Percentiles rank a stretch among this genome's conserved stretches.
These are phyloP conservation scores for Sebastes diaconus DNA, from an alignment of 2,797 vertebrate genomes.

Conservation along the genomic window DNA sequence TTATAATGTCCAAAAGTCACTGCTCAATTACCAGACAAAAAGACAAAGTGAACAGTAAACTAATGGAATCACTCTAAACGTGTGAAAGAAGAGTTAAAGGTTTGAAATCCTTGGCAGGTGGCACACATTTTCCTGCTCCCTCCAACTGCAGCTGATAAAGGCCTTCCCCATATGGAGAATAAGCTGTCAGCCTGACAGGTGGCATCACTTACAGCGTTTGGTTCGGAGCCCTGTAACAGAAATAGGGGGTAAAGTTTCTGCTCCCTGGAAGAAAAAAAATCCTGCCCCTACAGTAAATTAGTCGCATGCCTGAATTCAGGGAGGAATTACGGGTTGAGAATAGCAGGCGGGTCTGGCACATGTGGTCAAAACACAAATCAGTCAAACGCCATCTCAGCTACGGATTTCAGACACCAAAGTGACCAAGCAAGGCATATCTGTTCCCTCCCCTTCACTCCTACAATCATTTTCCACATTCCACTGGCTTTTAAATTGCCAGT, in stretches of 20 bases:
- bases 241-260: slow-evolving; percentile 48
- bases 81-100: not conserved
- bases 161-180: slow-evolving; percentile 39
- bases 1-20: not conserved
- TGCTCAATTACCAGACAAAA: not conserved
- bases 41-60: not conserved
- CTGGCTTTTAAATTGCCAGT: slow-evolving; percentile 86
- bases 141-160: slow-evolving; percentile 55
- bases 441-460: slow-evolving; percentile 80
- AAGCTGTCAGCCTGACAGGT: slow-evolving; percentile 72
- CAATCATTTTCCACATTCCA: slow-evolving; percentile 84
- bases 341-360: slow-evolving; percentile 74
- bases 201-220: slow-evolving; percentile 59
- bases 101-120: slow-evolving; percentile 48
- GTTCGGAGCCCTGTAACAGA: slow-evolving; percentile 39
- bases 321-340: slow-evolving; percentile 79
- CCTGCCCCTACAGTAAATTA: slow-evolving; percentile 70
- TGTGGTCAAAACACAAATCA: slow-evolving; percentile 81
- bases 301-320: slow-evolving; percentile 70
- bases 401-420: slow-evolving; percentile 77
- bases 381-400: slow-evolving; percentile 72
- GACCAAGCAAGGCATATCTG: slow-evolving; percentile 79
- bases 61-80: not conserved
- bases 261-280: slow-evolving; percentile 20
- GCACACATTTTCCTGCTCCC: slow-evolving; percentile 23